Evolutionary conservation across 2,888 invertebrate genomes (phyloP).

Genomic region (Nephrotoma guestfalica): DNA sequence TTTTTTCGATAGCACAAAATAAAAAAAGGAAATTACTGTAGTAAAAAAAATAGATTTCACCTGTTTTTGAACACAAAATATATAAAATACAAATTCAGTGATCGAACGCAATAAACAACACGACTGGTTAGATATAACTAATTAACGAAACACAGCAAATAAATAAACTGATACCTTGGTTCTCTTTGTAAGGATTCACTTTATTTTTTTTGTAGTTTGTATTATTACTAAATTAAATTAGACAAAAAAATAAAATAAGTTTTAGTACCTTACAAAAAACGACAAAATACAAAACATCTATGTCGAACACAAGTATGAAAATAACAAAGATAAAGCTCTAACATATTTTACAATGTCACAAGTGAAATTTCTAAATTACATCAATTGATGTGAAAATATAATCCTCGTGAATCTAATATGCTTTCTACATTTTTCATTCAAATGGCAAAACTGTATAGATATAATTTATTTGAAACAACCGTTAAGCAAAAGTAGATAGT

Average conservation of each 20-base stretch:
- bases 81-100: background rate
- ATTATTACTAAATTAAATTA: background rate
- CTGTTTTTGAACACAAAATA: background rate
- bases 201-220: background rate
- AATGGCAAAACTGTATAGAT: background rate
- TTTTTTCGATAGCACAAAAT: background rate
- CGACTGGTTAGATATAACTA: background rate
- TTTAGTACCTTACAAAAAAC: background rate
- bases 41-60: background rate
- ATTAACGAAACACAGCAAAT: background rate
- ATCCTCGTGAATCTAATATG: background rate
- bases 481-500: background rate
- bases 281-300: background rate
- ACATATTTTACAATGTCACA: background rate
- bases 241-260: background rate
- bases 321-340: background rate
- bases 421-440: background rate
- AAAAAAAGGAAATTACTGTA: background rate
- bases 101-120: background rate
- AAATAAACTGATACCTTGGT: background rate
- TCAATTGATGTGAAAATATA: background rate
- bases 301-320: background rate
- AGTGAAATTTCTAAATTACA: background rate
- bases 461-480: background rate
- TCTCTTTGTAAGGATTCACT: background rate